phyloP scores from a whole-genome alignment of 2,797 vertebrate species.

The Neostethus bicornis region DNA sequence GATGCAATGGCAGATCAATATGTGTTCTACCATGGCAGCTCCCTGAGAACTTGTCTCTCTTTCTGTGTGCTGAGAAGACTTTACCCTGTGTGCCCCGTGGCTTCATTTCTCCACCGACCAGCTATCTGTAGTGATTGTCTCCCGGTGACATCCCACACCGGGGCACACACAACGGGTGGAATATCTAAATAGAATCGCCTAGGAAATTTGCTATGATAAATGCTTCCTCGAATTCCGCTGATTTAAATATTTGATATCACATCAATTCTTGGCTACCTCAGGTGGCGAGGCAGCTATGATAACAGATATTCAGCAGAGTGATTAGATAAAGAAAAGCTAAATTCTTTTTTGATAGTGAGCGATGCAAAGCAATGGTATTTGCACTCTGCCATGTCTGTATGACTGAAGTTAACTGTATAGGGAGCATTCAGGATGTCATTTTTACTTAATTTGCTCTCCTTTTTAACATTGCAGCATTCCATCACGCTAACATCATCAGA shows the following conservation, averaged over 20 bases:
- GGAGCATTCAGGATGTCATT: conserved; percentile 66
- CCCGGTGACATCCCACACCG: conserved; percentile 65
- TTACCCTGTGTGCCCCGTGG: conserved; percentile 69
- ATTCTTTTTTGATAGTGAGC: conserved; percentile 65
- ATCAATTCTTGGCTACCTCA: conserved; percentile 67
- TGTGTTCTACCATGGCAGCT: conserved; percentile 75
- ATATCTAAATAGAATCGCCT: conserved; percentile 81
- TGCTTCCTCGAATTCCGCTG: conserved; percentile 71
- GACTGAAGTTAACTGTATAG: conserved; percentile 67
- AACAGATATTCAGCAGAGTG: conserved; percentile 72
- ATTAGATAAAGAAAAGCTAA: conserved; percentile 75
- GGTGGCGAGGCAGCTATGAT: conserved; percentile 62
- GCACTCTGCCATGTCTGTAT: conserved; percentile 65
- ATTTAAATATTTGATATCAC: conserved; percentile 76
- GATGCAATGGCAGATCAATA: conserved; percentile 81
- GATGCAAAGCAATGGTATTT: conserved; percentile 61
- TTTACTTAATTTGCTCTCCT: conserved; percentile 73
- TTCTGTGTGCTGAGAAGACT: conserved; percentile 65
- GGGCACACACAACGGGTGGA: conserved; percentile 60
- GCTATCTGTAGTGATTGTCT: conserved; percentile 72
- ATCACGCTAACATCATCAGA: conserved; percentile 67
- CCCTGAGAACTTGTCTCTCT: conserved; percentile 72
- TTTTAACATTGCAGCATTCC: conserved; percentile 57
- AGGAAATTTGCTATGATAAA: conserved; percentile 73
- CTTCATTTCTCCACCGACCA: conserved; percentile 67